Conservation (phyloP, 2,113 vertebrate species). For the Epinephelus moara region DNA sequence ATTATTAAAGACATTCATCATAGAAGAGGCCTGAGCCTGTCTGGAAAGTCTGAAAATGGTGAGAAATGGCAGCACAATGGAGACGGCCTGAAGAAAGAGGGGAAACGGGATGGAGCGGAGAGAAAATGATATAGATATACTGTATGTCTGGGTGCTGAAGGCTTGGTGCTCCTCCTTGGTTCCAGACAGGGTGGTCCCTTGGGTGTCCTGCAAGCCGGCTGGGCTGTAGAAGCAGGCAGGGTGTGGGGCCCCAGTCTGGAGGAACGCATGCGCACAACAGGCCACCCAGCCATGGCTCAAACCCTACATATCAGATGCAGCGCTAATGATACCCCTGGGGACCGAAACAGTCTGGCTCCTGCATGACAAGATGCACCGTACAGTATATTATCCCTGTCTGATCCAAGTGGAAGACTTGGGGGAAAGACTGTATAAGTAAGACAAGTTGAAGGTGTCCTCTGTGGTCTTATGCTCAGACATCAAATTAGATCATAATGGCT, state of each 20-base stretch:
- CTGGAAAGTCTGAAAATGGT: slow-evolving; percentile 65
- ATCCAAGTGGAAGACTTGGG: slow-evolving; percentile 15
- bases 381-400: slow-evolving; percentile 41
- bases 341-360: slow-evolving; percentile 61
- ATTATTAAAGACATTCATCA: slow-evolving; percentile 84
- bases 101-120: slow-evolving; percentile 7
- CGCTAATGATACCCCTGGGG: slow-evolving; percentile 80
- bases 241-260: slow-evolving; percentile 48
- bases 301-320: slow-evolving; percentile 59
- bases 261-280: slow-evolving; percentile 55
- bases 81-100: slow-evolving; percentile 34
- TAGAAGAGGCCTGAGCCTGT: slow-evolving; percentile 55
- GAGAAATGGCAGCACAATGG: slow-evolving; percentile 52
- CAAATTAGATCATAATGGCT: slow-evolving; percentile 23
- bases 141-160: slow-evolving; percentile 44
- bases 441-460: slow-evolving; percentile 30
- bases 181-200: slow-evolving; percentile 65
- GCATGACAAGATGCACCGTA: slow-evolving; percentile 50
- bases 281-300: slow-evolving; percentile 58
- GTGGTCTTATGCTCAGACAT: slow-evolving; percentile 14
- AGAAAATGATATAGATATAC: slow-evolving; percentile 46
- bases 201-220: slow-evolving; percentile 49
- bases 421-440: slow-evolving; percentile 11
- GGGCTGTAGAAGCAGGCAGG: slow-evolving; percentile 54
- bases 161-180: slow-evolving; percentile 40